Evolutionary conservation across 2,113 vertebrate species (phyloP).

Genomic region (Pterocles gutturalis): DNA sequence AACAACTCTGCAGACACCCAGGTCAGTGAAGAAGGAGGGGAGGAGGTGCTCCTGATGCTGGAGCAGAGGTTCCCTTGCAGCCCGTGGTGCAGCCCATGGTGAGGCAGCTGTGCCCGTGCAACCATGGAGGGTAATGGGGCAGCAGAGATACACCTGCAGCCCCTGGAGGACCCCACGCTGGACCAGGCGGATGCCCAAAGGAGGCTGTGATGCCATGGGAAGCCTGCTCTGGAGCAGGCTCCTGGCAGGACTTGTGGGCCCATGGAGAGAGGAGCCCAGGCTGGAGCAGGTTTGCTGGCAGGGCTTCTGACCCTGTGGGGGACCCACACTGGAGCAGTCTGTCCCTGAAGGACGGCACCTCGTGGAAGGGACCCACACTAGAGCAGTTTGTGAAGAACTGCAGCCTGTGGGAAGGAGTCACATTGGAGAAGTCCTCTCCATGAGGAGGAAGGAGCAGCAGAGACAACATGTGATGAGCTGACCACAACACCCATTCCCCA

Average conservation of each 20-base stretch:
- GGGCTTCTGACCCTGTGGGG: not conserved
- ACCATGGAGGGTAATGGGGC: too few relatives aligned
- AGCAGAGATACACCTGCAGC: not conserved
- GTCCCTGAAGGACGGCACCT: not conserved
- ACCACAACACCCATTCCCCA: fast-evolving
- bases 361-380: fast-evolving
- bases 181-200: not conserved
- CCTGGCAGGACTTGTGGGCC: not conserved
- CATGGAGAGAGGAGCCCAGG: too few relatives aligned
- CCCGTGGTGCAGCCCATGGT: fast-evolving
- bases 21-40: not conserved
- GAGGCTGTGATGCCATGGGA: fast-evolving
- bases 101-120: too few relatives aligned
- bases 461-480: fast-evolving
- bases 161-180: not conserved
- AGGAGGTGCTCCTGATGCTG: fast-evolving
- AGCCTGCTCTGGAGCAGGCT: fast-evolving
- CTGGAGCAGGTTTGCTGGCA: not conserved
- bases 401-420: not conserved
- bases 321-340: fast-evolving
- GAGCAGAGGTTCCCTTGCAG: not conserved
- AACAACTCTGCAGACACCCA: not conserved
- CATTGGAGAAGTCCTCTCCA: fast-evolving
- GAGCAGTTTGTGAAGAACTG: not conserved
- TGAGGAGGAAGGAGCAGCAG: not conserved